A percentile compares a stretch with the other conserved stretches of the same genome.
phyloP scores from a whole-genome alignment of 92 coral and sea anemone species.

The Blastomussa wellsi region DNA sequence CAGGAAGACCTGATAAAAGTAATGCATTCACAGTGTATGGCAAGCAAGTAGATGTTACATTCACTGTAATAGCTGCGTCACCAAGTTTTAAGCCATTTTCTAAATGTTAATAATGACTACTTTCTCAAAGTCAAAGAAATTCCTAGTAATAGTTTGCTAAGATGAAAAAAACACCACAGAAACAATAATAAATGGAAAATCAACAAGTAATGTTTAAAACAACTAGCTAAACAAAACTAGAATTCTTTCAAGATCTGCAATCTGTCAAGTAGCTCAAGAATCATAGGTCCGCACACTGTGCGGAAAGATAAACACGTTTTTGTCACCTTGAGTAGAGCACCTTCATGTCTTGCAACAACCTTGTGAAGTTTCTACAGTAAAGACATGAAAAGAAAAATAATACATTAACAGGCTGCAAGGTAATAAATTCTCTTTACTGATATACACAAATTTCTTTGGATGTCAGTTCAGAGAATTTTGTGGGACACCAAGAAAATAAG shows the following conservation, averaged over 20 bases:
- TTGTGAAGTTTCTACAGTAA: conserved; percentile 74
- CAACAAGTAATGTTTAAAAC: no score
- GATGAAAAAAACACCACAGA: no score
- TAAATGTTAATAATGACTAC: no score
- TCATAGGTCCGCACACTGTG: background rate
- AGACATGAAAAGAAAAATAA: background rate
- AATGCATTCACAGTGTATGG: background rate
- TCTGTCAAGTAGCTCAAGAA: no score
- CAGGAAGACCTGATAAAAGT: no score
- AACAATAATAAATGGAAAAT: no score
- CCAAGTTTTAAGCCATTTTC: no score
- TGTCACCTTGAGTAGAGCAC: conserved; percentile 81
- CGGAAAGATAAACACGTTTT: background rate
- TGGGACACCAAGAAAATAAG: background rate
- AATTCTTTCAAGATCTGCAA: no score
- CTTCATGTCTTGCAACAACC: conserved; percentile 92
- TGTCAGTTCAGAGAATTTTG: background rate
- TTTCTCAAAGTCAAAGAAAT: no score
- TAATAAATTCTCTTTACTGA: background rate
- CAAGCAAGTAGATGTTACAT: background rate
- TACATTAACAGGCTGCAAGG: background rate
- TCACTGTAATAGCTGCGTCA: background rate
- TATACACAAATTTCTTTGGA: background rate
- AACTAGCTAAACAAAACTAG: no score
- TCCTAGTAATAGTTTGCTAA: no score